Conservation (phyloP, 2,113 vertebrate genomes). For the Pontoporia blainvillei region DNA sequence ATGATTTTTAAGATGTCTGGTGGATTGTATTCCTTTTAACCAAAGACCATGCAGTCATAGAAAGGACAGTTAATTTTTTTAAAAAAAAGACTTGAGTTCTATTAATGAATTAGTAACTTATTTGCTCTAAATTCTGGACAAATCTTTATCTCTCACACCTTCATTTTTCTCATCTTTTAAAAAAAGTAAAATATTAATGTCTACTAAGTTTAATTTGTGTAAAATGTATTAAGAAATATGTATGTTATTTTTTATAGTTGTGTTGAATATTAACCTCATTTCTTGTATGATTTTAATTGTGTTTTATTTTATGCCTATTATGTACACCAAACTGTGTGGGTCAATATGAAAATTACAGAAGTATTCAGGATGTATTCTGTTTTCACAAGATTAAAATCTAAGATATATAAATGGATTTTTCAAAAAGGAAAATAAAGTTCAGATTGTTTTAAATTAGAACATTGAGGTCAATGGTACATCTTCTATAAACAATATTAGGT, state of each 20-base stretch:
- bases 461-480: neutral
- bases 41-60: neutral
- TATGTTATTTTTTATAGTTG: neutral
- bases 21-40: neutral
- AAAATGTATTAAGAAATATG: neutral
- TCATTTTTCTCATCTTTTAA: neutral
- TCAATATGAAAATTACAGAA: neutral
- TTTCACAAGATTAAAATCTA: neutral
- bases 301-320: neutral
- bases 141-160: neutral
- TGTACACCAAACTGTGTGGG: no score
- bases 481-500: neutral
- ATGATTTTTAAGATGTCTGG: neutral
- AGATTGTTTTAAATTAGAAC: neutral
- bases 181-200: neutral
- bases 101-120: neutral
- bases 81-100: neutral
- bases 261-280: neutral
- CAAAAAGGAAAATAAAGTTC: neutral
- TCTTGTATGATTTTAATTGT: neutral
- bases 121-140: neutral
- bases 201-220: neutral
- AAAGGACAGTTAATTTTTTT: neutral
- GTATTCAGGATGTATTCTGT: neutral
- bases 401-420: neutral